phyloP scores from a whole-genome alignment of 2,113 vertebrate genomes.

The Salvelinus alpinus region DNA sequence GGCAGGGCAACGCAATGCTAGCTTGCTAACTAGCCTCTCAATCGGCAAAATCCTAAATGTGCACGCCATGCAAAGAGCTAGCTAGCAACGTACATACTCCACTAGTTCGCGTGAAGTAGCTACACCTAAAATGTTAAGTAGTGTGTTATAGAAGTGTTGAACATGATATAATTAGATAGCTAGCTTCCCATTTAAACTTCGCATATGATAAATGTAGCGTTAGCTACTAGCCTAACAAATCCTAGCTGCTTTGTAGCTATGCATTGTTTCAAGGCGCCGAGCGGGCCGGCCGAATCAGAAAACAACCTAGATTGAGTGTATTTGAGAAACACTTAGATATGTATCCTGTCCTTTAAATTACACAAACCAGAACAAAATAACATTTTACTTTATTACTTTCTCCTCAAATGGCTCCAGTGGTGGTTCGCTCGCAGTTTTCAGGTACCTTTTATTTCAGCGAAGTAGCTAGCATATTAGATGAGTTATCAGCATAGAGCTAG shows the following conservation, averaged over 20 bases:
- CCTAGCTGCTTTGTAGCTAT: constrained; percentile 48
- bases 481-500: constrained; percentile 65
- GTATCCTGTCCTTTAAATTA: constrained; percentile 50
- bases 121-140: constrained; percentile 13
- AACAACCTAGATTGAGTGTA: constrained; percentile 28
- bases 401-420: constrained; percentile 80
- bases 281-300: constrained; percentile 54
- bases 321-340: constrained; percentile 25
- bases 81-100: background rate
- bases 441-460: constrained; percentile 85
- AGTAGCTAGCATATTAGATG: constrained; percentile 89
- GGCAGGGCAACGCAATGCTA: constrained; percentile 74
- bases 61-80: constrained; percentile 8
- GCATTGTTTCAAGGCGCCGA: constrained; percentile 85
- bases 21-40: constrained; percentile 46
- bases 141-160: background rate
- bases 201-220: constrained; percentile 44
- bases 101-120: constrained; percentile 24
- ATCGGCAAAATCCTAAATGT: constrained; percentile 35
- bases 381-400: constrained; percentile 79
- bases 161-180: background rate
- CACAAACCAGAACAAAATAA: constrained; percentile 41
- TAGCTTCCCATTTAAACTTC: constrained; percentile 34
- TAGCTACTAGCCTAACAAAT: constrained; percentile 60
- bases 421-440: constrained; percentile 78